Base-by-base conservation (phyloP, 2,888 invertebrate genomes). In the Bombyx huttoni region DNA sequence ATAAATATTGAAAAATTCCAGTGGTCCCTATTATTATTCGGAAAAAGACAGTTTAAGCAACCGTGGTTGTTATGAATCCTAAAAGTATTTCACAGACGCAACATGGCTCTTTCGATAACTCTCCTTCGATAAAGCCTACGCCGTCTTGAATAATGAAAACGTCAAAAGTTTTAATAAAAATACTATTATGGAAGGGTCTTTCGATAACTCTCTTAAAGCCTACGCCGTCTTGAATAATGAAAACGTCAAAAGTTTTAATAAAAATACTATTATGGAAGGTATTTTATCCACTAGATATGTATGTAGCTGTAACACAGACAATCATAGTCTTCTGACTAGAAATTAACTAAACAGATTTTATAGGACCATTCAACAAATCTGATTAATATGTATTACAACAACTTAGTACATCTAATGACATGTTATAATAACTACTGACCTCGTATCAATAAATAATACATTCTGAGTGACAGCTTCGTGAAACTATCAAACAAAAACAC, bases 241-340 rank as follows among this genome's bases (percentile, higher is more conserved):
- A 6, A 8, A 40, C 12, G 12, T 40, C 12, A 40, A 10, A 10
- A 40, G 8, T 40, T 10, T 40, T 40, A 6, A 3, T 1, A 40
- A 40, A 40, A 40, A 40, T 40, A 40, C 40, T 40, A 40, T 12
- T 10, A 40, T 40, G 12, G 12, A 5, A 10, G 40, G 24, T 24
- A 24, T 24, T 24, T 24, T 24, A 24, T 24, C 5, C 24, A 24
- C 40, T 12, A 40, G 9, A 10, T 40, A 40, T 12, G 24, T 40
- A 40, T 40, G 40, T 40, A 47, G 35, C 45, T 75, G 73, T 73
- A 77, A 78, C 72, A 77, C 70, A 82, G 78, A 83, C 80, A 78
- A 79, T 78, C 72, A 73, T 84, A 85, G 83, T 85, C 82, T 73
- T 72, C 67, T 85, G 86, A 87, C 87, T 86, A 87, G 87, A 87